Base-by-base conservation (phyloP, 2,113 vertebrate genomes). In the Sphaerodactylus townsendi region DNA sequence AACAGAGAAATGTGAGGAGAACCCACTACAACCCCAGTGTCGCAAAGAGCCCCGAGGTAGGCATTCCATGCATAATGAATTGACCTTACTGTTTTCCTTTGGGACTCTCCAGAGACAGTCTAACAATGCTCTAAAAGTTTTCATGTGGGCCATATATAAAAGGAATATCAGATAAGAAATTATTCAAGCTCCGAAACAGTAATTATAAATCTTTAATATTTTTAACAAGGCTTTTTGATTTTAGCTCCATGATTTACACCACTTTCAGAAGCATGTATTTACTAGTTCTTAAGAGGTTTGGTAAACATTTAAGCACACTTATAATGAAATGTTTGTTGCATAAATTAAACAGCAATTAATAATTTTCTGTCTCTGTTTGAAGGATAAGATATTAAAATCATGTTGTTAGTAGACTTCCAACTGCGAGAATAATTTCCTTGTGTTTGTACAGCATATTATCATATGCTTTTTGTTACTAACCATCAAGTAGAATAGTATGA, bases 381-480 rank as follows among this genome's bases (percentile, higher is more conserved):
- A 95, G 85, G 89, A 88, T 88, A 89, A 89, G 86, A 82, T 86
- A 92, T 95, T 93, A 93, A 94, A 94, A 93, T 91, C 90, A 76
- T 81, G 89, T 93, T 94, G 90, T 92, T 94, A 91, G 86, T 77
- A 82, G 92, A 77, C 94, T 95, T 93, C 97, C 95, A 86, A 90
- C 97, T 96, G 96, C 84, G 96, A 96, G 92, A 95, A 94, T 98
- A 97, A 97, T 98, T 97, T 97, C 94, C 93, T 88, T 81, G 85
- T 96, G 96, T 96, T 94, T 95, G 91, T 93, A 92, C 92, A 93
- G 83, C 86, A 93, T 81, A 88, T 92, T 93, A 95, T 93, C 89
- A 83, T 87, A 85, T 19, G 35, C 39, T 46, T 72, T 81, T 92
- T 88, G 76, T 89, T 85, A 91, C 81, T 85, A 84, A 83, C 94